Evolutionary conservation across 2,888 invertebrate genomes (phyloP).

Genomic region (Apamea epomidion): DNA sequence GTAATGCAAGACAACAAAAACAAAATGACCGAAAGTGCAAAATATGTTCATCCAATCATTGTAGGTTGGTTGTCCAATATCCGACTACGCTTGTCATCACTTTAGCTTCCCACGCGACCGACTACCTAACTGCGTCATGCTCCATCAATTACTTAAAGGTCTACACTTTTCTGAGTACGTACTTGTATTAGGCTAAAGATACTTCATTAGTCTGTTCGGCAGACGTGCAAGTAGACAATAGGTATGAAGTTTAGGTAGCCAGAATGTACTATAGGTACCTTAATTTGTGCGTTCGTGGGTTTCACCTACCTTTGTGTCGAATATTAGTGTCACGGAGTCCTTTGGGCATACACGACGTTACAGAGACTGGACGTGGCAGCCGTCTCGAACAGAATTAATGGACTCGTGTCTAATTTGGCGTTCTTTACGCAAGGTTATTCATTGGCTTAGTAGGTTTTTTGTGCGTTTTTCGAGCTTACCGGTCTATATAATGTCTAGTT

Average conservation of each 20-base stretch:
- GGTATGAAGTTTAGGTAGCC: conserved; percentile 40
- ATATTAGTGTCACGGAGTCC: conserved; percentile 71
- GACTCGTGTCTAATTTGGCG: conserved; percentile 29
- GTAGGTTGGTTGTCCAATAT: conserved; percentile 19
- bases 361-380: conserved; percentile 50
- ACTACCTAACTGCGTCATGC: conserved; percentile 36
- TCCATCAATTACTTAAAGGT: conserved; percentile 47
- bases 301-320: conserved; percentile 66
- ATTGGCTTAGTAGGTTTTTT: conserved; percentile 18
- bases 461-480: neutral
- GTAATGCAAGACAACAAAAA: neutral
- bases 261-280: conserved; percentile 4
- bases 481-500: neutral
- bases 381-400: conserved; percentile 50
- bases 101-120: conserved; percentile 29
- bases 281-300: conserved; percentile 67
- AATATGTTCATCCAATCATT: conserved; percentile 10
- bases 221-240: conserved; percentile 11
- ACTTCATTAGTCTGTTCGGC: conserved; percentile 43
- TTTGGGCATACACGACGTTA: conserved; percentile 63
- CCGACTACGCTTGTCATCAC: conserved; percentile 38
- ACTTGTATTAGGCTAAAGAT: conserved; percentile 46
- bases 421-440: conserved; percentile 30
- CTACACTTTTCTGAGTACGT: conserved; percentile 42
- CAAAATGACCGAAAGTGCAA: conserved; percentile 1